Conservation (phyloP, 1,140 invertebrate species). For the Drosophila nasuta region DNA sequence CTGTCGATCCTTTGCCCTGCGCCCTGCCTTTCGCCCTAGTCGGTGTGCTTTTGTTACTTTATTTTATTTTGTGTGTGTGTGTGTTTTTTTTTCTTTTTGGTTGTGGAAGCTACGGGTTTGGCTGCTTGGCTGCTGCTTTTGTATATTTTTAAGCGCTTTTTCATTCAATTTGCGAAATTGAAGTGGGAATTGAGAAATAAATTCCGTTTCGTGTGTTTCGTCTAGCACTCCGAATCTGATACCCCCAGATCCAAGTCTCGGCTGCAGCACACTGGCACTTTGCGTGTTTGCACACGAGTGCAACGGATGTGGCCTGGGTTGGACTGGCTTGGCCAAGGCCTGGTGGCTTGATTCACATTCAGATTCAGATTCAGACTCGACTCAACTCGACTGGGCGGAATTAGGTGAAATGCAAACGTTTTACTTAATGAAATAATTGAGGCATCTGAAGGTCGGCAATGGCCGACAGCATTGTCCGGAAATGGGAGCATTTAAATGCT, state of each 20-base stretch:
- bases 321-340: slow-evolving; percentile 3
- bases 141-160: slow-evolving; percentile 84
- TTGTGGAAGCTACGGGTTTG: slow-evolving; percentile 49
- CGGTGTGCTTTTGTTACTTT: slow-evolving; percentile 71
- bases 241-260: slow-evolving; percentile 36
- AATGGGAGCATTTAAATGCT: slow-evolving; percentile 71
- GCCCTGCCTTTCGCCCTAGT: slow-evolving; percentile 13
- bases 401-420: slow-evolving; percentile 84
- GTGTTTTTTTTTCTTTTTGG: slow-evolving; percentile 64
- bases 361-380: neutral
- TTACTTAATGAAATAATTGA: slow-evolving; percentile 83
- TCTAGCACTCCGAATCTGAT: slow-evolving; percentile 38
- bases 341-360: no score
- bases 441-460: slow-evolving; percentile 73
- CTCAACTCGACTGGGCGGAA: slow-evolving; percentile 50
- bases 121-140: slow-evolving; percentile 66
- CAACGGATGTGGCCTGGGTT: slow-evolving; percentile 62
- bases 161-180: slow-evolving; percentile 84
- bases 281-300: slow-evolving; percentile 62
- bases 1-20: slow-evolving; percentile 41
- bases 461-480: slow-evolving; percentile 47
- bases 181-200: slow-evolving; percentile 85
- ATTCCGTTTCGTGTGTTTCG: slow-evolving; percentile 76
- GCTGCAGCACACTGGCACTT: slow-evolving; percentile 30
- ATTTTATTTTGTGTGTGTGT: slow-evolving; percentile 41